Evolutionary conservation across 2,888 invertebrate species (phyloP).

Genomic region (Elysia crispata): DNA sequence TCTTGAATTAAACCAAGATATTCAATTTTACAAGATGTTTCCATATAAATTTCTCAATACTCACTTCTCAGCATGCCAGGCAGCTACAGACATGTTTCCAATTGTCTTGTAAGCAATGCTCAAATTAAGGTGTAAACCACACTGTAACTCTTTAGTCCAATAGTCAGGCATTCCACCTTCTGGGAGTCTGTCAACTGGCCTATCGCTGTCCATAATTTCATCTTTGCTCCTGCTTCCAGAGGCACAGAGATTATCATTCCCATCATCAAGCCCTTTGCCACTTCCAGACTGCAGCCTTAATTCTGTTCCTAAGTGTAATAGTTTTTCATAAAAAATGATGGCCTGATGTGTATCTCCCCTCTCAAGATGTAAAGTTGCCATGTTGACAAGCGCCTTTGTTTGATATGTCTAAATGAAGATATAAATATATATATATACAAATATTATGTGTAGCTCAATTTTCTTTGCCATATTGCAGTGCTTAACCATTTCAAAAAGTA

Average conservation of each 20-base stretch:
- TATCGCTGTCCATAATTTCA: no score
- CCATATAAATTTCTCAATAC: background rate
- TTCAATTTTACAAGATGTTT: no score
- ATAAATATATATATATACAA: background rate
- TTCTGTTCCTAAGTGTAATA: constrained; percentile 70
- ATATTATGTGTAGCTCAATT: background rate
- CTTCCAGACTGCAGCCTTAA: constrained; percentile 53
- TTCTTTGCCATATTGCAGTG: background rate
- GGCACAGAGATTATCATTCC: no score
- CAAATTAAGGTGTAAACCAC: constrained; percentile 73
- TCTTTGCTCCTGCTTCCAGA: no score
- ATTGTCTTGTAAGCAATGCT: constrained; percentile 75
- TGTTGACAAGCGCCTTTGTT: constrained; percentile 73
- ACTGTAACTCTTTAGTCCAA: constrained; percentile 72
- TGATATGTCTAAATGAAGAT: constrained; percentile 65
- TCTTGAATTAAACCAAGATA: no score
- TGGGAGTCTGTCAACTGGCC: constrained; percentile 54
- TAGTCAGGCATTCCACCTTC: constrained; percentile 66
- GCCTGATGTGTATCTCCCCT: constrained; percentile 70
- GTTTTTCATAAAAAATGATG: constrained; percentile 73
- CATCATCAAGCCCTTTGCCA: no score
- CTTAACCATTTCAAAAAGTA: background rate
- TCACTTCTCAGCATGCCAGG: constrained; percentile 67
- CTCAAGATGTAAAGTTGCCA: constrained; percentile 73
- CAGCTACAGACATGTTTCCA: constrained; percentile 68